Percentiles rank a stretch among this genome's conserved stretches.
Conservation (phyloP, 2,888 invertebrate species). For the Tinea semifulvella region DNA sequence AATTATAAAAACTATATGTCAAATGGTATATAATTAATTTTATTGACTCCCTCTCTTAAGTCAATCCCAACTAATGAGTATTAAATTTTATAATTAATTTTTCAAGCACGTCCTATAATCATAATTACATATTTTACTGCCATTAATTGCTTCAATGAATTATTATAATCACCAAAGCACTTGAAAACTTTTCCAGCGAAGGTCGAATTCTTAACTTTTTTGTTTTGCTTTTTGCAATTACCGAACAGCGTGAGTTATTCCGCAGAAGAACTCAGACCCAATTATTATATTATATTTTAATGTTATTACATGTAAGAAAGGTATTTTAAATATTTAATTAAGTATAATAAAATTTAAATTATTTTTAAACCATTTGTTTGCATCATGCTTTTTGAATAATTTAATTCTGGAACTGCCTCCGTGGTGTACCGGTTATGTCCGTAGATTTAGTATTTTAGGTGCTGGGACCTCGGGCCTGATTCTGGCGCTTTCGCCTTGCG, state of each 20-base stretch:
- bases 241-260: not conserved
- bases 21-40: too few relatives aligned
- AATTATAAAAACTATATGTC: too few relatives aligned
- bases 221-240: slow-evolving; percentile 8
- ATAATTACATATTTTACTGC: slow-evolving; percentile 3
- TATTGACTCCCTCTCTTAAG: too few relatives aligned
- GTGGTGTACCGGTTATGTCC: too few relatives aligned
- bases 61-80: not conserved
- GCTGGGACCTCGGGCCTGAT: too few relatives aligned
- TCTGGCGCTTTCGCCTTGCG: too few relatives aligned
- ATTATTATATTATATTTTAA: slow-evolving; percentile 7
- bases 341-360: slow-evolving; percentile 5
- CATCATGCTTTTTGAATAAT: too few relatives aligned
- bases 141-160: slow-evolving; percentile 11
- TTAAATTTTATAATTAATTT: not conserved
- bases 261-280: not conserved
- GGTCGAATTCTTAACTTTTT: slow-evolving; percentile 12
- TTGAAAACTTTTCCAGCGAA: slow-evolving; percentile 6
- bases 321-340: not conserved
- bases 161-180: slow-evolving; percentile 6
- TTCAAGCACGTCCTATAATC: not conserved
- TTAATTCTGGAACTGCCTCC: too few relatives aligned
- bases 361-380: too few relatives aligned
- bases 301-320: not conserved
- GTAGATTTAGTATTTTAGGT: too few relatives aligned